A percentile compares a stretch with the other conserved stretches of the same genome.
These are phyloP conservation scores for Sceliomorpha sp. DNA, from an alignment of 2,888 invertebrate genomes.

Conservation along the genomic window DNA sequence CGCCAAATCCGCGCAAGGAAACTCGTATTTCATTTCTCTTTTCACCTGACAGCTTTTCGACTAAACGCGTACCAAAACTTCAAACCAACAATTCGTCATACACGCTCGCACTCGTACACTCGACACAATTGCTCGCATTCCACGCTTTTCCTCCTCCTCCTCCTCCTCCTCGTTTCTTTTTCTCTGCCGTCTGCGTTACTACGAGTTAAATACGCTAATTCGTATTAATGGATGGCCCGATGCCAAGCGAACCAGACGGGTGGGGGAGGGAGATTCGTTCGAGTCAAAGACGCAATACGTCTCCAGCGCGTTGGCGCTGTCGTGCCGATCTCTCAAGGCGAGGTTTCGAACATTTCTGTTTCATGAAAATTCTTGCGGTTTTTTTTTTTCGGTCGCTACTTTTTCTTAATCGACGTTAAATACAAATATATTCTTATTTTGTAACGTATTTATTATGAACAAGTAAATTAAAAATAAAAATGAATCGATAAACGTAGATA, in stretches of 20 bases:
- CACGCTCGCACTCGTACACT: too few relatives aligned
- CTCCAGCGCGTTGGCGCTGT: constrained; percentile 39
- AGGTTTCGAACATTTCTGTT: not conserved
- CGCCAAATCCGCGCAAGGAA: too few relatives aligned
- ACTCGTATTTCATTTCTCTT: too few relatives aligned
- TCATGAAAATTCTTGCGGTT: not conserved
- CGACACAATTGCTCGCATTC: too few relatives aligned
- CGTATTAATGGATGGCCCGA: constrained; percentile 73
- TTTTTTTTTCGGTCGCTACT: not conserved
- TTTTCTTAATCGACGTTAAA: constrained; percentile 4
- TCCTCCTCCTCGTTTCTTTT: too few relatives aligned
- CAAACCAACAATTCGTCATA: too few relatives aligned
- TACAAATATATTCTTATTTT: too few relatives aligned
- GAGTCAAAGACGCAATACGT: constrained; percentile 39
- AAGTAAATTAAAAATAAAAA: too few relatives aligned
- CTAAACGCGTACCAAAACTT: too few relatives aligned
- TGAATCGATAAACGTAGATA: too few relatives aligned
- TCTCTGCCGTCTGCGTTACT: constrained; percentile 37
- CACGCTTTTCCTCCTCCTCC: not conserved
- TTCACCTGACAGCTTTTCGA: too few relatives aligned
- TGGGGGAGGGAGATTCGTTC: constrained; percentile 25
- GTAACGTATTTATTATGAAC: too few relatives aligned
- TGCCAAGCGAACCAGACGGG: constrained; percentile 60
- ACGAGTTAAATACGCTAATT: constrained; percentile 73
- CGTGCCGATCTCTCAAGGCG: constrained; percentile 13